Conservation (phyloP, 2,113 vertebrate genomes). For the Microcebus griseorufus region DNA sequence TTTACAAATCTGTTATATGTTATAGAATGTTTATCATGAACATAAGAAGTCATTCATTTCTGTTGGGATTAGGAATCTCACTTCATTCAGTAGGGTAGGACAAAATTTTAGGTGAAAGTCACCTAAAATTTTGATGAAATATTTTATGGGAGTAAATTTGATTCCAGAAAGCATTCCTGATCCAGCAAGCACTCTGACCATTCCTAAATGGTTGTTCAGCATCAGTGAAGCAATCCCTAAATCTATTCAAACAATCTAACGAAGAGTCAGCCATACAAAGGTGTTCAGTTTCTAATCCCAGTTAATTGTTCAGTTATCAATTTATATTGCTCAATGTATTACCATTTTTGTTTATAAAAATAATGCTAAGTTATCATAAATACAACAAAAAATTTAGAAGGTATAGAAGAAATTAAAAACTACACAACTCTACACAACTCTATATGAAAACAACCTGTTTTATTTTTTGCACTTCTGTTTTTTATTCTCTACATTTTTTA, state of each 20-base stretch:
- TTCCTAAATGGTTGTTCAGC: not conserved
- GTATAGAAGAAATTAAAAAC: not conserved
- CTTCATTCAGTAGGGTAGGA: not conserved
- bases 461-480: not conserved
- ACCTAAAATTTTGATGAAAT: not conserved
- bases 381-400: not conserved
- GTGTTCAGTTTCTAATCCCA: not conserved
- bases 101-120: too few species aligned
- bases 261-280: not conserved
- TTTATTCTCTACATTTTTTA: slow-evolving; percentile 30
- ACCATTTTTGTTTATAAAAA: slow-evolving; percentile 38
- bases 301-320: not conserved
- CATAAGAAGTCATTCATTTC: not conserved
- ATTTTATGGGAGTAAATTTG: not conserved
- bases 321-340: not conserved
- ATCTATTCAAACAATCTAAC: not conserved
- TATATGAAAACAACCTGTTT: not conserved
- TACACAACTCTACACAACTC: not conserved
- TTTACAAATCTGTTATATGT: not conserved
- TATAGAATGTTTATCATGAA: not conserved
- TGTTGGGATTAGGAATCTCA: not conserved
- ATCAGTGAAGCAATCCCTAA: not conserved
- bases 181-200: not conserved
- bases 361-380: slow-evolving; percentile 18
- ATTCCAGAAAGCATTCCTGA: slow-evolving; percentile 6